Evolutionary conservation across 2,113 vertebrate genomes (phyloP).

Genomic region (Epinephelus lanceolatus): DNA sequence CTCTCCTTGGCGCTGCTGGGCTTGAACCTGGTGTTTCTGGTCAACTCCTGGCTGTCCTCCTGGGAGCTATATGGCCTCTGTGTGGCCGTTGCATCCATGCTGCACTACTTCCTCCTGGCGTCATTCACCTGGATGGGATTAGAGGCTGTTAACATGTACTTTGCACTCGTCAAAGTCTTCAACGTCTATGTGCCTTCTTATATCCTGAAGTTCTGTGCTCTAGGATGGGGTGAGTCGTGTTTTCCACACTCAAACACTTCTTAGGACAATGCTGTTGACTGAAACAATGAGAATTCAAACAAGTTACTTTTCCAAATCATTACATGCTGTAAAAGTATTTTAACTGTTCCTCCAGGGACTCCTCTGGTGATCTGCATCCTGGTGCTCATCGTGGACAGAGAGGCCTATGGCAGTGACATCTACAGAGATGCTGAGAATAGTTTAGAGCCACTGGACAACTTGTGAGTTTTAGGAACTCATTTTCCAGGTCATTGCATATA

Average conservation of each 20-base stretch:
- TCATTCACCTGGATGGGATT: constrained; percentile 94
- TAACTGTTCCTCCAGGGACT: constrained; percentile 83
- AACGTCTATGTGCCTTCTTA: constrained; percentile 91
- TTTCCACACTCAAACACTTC: background rate
- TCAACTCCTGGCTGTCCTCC: constrained; percentile 89
- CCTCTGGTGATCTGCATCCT: constrained; percentile 86
- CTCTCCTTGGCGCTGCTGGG: constrained; percentile 88
- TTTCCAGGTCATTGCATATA: background rate
- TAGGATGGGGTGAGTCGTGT: constrained; percentile 90
- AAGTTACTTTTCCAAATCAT: background rate
- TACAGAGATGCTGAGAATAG: background rate
- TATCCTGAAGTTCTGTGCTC: constrained; percentile 90
- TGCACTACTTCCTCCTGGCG: constrained; percentile 92
- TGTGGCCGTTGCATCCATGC: constrained; percentile 72
- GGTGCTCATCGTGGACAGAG: constrained; percentile 84
- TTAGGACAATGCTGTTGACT: background rate
- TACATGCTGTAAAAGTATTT: background rate
- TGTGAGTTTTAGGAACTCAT: constrained; percentile 82
- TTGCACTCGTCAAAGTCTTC: constrained; percentile 93
- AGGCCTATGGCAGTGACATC: constrained; percentile 83
- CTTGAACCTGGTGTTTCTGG: constrained; percentile 89
- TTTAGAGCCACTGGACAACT: constrained; percentile 70
- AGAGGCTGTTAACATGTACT: constrained; percentile 92
- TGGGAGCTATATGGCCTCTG: constrained; percentile 84
- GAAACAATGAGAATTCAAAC: too few relatives aligned